phyloP scores from a whole-genome alignment of 2,888 invertebrate species.

The Melanophora roralis region DNA sequence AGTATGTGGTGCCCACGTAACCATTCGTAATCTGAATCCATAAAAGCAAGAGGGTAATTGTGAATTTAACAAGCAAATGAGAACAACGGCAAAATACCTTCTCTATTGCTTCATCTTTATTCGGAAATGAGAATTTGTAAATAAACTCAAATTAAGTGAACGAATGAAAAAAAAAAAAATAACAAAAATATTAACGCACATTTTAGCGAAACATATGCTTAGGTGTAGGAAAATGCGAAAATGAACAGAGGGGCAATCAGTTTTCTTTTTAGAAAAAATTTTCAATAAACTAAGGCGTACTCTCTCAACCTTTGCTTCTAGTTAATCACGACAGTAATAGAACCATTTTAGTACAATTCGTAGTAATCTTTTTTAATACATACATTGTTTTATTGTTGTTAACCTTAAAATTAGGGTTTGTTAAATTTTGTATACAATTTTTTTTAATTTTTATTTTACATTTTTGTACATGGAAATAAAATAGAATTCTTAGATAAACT shows the following conservation, averaged over 20 bases:
- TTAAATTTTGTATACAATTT: too few species aligned
- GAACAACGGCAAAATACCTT: background rate
- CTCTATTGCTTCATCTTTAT: slow-evolving; percentile 27
- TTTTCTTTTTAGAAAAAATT: background rate
- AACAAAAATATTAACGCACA: slow-evolving; percentile 12
- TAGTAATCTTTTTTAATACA: too few species aligned
- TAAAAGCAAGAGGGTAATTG: slow-evolving; percentile 48
- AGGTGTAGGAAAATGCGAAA: background rate
- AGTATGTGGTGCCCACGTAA: slow-evolving; percentile 8
- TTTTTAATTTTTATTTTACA: too few species aligned
- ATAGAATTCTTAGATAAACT: too few species aligned
- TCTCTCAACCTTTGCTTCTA: too few species aligned
- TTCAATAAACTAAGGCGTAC: too few species aligned
- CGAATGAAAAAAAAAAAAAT: background rate
- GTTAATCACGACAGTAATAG: too few species aligned
- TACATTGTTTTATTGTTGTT: too few species aligned
- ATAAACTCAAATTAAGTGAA: slow-evolving; percentile 35
- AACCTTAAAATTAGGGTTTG: too few species aligned
- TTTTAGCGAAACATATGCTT: slow-evolving; percentile 24
- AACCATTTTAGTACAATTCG: too few species aligned
- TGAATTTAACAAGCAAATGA: slow-evolving; percentile 37
- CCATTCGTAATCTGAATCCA: background rate
- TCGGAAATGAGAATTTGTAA: slow-evolving; percentile 36
- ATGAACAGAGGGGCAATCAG: background rate
- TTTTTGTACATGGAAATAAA: too few species aligned